phyloP scores from a whole-genome alignment of 1,140 invertebrate genomes.

The Neuroterus valhalla region DNA sequence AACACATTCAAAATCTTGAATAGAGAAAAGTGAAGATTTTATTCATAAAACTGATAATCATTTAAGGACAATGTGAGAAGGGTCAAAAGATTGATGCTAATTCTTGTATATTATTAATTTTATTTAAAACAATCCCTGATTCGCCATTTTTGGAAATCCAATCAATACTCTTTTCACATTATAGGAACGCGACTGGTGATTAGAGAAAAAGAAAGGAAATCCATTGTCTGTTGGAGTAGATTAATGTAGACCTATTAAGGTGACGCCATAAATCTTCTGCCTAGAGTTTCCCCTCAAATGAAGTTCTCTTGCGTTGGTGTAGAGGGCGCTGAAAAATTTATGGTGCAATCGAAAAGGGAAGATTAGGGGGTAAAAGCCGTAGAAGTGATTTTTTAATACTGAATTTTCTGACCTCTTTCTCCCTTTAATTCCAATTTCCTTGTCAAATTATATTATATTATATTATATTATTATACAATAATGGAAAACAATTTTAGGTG shows the following conservation, averaged over 20 bases:
- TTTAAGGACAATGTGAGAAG: background rate
- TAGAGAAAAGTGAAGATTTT: too few relatives aligned
- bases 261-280: background rate
- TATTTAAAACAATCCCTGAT: slow-evolving; percentile 6
- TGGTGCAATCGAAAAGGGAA: too few relatives aligned
- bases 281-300: background rate
- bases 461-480: too few relatives aligned
- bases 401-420: too few relatives aligned
- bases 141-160: background rate
- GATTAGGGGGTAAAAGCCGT: too few relatives aligned
- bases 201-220: background rate
- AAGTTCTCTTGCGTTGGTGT: too few relatives aligned
- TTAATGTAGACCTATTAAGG: slow-evolving; percentile 14
- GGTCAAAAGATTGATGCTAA: background rate
- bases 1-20: too few relatives aligned
- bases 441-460: too few relatives aligned
- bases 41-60: background rate
- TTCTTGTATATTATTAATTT: slow-evolving; percentile 10
- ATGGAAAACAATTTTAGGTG: too few relatives aligned
- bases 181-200: background rate
- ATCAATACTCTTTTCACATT: background rate
- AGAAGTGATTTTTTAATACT: too few relatives aligned
- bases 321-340: too few relatives aligned
- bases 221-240: background rate
- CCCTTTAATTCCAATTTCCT: too few relatives aligned